Evolutionary conservation across 2,888 invertebrate species (phyloP).

Genomic region (Torymus aiolomorphi): DNA sequence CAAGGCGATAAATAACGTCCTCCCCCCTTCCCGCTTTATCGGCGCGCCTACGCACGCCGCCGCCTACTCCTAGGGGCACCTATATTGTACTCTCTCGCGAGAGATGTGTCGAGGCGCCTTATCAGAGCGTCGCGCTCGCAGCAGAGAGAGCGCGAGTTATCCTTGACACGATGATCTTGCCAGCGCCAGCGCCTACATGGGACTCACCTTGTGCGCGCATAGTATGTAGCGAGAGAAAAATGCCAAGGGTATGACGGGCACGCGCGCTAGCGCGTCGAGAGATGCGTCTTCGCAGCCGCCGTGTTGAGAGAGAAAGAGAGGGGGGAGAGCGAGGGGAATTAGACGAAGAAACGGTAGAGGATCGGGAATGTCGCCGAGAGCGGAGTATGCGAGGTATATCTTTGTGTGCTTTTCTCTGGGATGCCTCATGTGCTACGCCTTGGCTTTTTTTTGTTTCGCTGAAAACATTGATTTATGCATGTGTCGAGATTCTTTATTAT

Average conservation of each 20-base stretch:
- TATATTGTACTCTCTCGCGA: no score
- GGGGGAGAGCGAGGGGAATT: not conserved
- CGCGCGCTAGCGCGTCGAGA: not conserved
- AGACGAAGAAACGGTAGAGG: not conserved
- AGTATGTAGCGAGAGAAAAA: not conserved
- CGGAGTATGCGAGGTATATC: not conserved
- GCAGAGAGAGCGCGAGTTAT: not conserved
- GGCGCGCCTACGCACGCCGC: not conserved
- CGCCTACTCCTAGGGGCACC: no score
- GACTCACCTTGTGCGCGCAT: not conserved
- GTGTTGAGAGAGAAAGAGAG: not conserved
- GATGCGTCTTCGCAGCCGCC: not conserved
- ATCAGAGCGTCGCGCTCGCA: no score
- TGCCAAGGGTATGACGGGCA: not conserved
- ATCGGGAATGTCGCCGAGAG: no score
- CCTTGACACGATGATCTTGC: conserved; percentile 54
- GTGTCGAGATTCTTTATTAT: no score
- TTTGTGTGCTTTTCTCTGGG: not conserved
- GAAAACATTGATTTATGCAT: no score
- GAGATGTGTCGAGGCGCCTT: no score
- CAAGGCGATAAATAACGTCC: not conserved
- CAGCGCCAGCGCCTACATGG: no score
- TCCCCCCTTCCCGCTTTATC: not conserved
- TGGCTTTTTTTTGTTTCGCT: no score
- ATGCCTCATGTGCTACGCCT: no score